Percentiles rank a stretch among this genome's conserved stretches.
These are phyloP conservation scores for Cheilosia grossa DNA, from an alignment of 2,888 invertebrate genomes.

Conservation along the genomic window DNA sequence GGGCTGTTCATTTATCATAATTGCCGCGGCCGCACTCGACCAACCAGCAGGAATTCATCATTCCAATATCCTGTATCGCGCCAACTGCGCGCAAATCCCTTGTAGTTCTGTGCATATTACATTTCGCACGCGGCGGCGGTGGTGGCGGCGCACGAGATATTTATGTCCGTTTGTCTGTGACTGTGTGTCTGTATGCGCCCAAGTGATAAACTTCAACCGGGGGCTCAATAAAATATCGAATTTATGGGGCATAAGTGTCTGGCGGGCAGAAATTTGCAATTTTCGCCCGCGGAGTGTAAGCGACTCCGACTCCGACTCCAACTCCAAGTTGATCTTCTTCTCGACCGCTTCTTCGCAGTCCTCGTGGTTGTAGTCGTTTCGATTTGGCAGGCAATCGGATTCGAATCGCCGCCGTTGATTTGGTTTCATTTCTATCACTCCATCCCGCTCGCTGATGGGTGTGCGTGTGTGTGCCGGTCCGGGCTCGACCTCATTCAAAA, in stretches of 20 bases:
- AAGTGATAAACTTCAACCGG: constrained; percentile 77
- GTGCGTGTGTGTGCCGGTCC: constrained; percentile 1
- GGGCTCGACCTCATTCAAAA: constrained; percentile 73
- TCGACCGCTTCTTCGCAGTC: constrained; percentile 35
- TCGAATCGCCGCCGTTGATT: constrained; percentile 64
- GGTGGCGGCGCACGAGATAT: constrained; percentile 65
- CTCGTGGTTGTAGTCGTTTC: constrained; percentile 23
- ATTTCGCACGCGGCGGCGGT: constrained; percentile 49
- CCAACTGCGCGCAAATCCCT: constrained; percentile 28
- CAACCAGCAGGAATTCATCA: constrained; percentile 76
- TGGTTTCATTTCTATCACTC: constrained; percentile 40
- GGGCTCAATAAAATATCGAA: constrained; percentile 77
- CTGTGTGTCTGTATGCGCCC: constrained; percentile 58
- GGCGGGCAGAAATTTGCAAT: constrained; percentile 76
- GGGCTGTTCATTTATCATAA: constrained; percentile 75
- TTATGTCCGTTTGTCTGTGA: constrained; percentile 61
- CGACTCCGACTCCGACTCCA: constrained; percentile 11
- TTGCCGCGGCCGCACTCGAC: constrained; percentile 67
- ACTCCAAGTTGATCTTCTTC: constrained; percentile 64
- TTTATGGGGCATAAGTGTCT: constrained; percentile 77
- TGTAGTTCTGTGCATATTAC: constrained; percentile 62
- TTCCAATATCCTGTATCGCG: constrained; percentile 67
- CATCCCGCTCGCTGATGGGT: constrained; percentile 3
- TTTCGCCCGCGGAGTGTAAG: constrained; percentile 72
- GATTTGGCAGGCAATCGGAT: constrained; percentile 65